Evolutionary conservation across 2,113 vertebrate species (phyloP), one percentile per base, ranked within the genome.

Genomic region (Poecile atricapillus): DNA sequence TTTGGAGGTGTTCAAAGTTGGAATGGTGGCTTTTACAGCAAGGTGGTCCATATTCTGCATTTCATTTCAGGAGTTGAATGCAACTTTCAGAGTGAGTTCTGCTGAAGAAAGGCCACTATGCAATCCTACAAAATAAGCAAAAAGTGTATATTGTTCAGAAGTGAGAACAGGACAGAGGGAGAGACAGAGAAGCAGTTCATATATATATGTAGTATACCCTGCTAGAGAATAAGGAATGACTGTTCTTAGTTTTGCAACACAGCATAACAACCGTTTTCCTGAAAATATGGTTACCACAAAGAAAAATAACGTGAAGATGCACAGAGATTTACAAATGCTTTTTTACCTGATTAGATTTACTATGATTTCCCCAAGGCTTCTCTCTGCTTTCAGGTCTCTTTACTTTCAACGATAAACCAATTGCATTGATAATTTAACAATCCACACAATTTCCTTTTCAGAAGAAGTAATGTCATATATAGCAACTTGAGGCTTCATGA

Each of bases 391-490:
- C 60, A 87, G 28, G 55, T 79, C 78, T 90, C 67, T 90, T 83
- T 81, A 80, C 59, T 89, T 83, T 96, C 87, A 95, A 87, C 25
- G 1, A 87, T 87, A 96, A 94, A 82, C 17, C n/a, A 74, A 60
- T 49, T 82, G 78, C 89, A 89, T 46, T 88, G 70, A 43, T 93
- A 93, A 94, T 94, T 94, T 89, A 91, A 89, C 44, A 92, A 65
- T 94, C 55, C 44, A 65, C 49, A 50, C 16, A 7, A 60, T 80
- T 84, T 83, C 30, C 41, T 91, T 87, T 91, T 84, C 90, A 50
- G 30, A 96, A 93, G 35, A 83, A 89, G 24, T 31, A 85, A 33
- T 1, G 0, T 75, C 35, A 63, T 28, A 43, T 39, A 76, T 46
- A 82, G 68, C 27, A 47, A 73, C 89, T 71, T 70, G 43, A 95